Evolutionary conservation across 2,797 vertebrate genomes (phyloP).

Genomic region (Capromys pilorides): DNA sequence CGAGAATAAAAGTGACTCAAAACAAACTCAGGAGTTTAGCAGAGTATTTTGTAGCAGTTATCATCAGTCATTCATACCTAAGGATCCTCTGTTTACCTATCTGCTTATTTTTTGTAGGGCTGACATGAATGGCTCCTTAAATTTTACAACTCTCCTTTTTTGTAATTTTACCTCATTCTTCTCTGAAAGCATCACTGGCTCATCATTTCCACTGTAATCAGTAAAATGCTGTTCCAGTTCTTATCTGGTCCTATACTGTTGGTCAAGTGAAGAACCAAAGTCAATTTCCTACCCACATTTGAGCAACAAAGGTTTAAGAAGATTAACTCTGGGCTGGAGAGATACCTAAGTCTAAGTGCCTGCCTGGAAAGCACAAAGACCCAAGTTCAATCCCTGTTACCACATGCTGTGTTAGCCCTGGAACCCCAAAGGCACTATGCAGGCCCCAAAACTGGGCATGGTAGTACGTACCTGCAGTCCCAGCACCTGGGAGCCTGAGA

Average conservation of each 20-base stretch:
- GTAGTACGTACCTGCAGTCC: too few relatives aligned
- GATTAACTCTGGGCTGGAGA: background rate
- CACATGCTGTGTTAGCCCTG: too few relatives aligned
- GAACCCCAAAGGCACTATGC: too few relatives aligned
- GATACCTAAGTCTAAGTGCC: too few relatives aligned
- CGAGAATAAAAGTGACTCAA: background rate
- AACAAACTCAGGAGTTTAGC: background rate
- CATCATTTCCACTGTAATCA: background rate
- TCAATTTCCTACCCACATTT: background rate
- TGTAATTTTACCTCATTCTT: background rate
- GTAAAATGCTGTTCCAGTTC: background rate
- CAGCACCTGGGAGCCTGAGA: too few relatives aligned
- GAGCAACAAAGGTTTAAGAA: background rate
- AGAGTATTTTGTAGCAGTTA: background rate
- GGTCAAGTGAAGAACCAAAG: background rate
- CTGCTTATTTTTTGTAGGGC: background rate
- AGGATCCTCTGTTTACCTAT: background rate
- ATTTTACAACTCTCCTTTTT: background rate
- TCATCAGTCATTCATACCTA: background rate
- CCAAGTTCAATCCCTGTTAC: too few relatives aligned
- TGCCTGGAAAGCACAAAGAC: too few relatives aligned
- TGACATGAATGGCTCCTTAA: background rate
- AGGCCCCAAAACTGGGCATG: too few relatives aligned
- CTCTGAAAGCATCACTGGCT: background rate
- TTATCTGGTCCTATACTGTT: background rate